Conservation (phyloP, 1,140 invertebrate species). For the Fopius arisanus region DNA sequence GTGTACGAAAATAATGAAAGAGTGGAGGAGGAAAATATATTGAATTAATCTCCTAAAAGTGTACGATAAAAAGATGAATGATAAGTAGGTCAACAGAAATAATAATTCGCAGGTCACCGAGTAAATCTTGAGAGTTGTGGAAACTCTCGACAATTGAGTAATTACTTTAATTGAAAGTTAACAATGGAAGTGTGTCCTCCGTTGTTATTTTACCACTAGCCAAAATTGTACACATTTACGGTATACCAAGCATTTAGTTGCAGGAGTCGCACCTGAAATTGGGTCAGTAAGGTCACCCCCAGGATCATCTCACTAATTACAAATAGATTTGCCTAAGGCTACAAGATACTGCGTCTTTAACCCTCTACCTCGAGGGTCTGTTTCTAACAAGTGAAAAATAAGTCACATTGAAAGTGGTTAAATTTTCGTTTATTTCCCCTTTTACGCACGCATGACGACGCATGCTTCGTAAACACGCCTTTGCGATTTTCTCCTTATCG, state of each 20-base stretch:
- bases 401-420: too few species aligned
- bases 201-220: neutral
- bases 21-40: neutral
- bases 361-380: too few species aligned
- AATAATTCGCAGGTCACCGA: neutral
- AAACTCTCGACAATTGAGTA: neutral
- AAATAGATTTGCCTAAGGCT: neutral
- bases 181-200: neutral
- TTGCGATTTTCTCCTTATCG: too few species aligned
- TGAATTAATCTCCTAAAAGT: too few species aligned
- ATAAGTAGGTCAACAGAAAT: neutral
- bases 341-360: neutral
- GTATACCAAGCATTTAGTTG: neutral
- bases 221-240: neutral
- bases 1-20: neutral
- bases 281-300: neutral
- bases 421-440: too few species aligned
- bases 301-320: constrained; percentile 1
- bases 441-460: too few species aligned
- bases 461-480: too few species aligned
- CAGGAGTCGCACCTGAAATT: neutral
- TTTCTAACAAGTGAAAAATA: too few species aligned
- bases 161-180: constrained; percentile 5
- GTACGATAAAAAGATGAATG: neutral
- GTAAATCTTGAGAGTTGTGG: neutral